These are phyloP conservation scores for Fratercula arctica DNA, from an alignment of 2,797 vertebrate genomes.

Conservation along the genomic window DNA sequence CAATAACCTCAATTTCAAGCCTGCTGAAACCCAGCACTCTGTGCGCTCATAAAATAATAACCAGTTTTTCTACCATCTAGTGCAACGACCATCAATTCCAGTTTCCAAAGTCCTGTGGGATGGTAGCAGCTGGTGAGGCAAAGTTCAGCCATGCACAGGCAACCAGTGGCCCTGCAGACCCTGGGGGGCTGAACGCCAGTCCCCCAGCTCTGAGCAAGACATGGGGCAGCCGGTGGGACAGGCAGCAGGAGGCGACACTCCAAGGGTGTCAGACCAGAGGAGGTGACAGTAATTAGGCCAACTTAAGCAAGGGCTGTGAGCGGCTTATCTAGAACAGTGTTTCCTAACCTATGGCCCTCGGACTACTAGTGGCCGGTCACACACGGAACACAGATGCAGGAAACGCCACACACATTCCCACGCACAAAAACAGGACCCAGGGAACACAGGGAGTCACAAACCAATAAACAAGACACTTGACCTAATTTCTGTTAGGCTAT, in stretches of 20 bases:
- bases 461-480: fast-evolving
- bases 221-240: fast-evolving
- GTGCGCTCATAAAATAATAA: background rate
- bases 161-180: background rate
- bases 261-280: fast-evolving
- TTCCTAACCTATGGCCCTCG: background rate
- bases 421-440: fast-evolving
- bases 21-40: background rate
- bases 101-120: background rate
- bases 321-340: background rate
- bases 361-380: background rate
- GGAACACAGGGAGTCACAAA: background rate
- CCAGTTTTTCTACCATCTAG: background rate
- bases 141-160: background rate
- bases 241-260: background rate
- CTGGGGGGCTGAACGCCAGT: background rate
- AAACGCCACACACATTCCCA: fast-evolving
- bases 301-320: background rate
- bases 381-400: background rate
- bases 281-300: background rate
- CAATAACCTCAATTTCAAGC: background rate
- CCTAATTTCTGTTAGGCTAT: background rate
- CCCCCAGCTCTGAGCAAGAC: background rate
- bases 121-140: background rate
- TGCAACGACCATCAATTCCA: background rate